Conservation (phyloP, 2,797 vertebrate species). For the Nannoperca australis region DNA sequence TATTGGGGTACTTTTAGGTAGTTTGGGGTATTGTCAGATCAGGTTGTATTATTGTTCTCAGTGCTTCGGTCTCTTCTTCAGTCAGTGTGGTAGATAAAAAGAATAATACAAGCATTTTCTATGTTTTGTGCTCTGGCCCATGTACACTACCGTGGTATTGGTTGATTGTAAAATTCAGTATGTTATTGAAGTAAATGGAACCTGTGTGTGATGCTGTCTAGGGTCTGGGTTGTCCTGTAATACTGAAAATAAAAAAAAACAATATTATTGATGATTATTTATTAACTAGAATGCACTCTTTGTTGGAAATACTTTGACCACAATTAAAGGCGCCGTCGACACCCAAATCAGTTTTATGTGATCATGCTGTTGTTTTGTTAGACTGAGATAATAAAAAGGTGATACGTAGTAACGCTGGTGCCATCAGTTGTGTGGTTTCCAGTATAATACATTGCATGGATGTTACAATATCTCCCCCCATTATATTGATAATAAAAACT, state of each 20-base stretch:
- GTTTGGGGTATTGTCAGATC: conserved; percentile 60
- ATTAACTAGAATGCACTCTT: conserved; percentile 72
- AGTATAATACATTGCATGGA: conserved; percentile 70
- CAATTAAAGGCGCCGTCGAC: conserved; percentile 52
- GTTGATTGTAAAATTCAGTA: conserved; percentile 83
- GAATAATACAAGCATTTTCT: conserved; percentile 76
- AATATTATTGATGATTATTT: conserved; percentile 65
- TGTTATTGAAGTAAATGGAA: conserved; percentile 83
- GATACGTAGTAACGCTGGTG: conserved; percentile 51
- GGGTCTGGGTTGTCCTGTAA: conserved; percentile 84
- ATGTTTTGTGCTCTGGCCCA: conserved; percentile 79
- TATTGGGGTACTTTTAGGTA: conserved; percentile 36
- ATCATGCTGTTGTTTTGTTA: conserved; percentile 60
- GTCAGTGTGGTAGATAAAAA: conserved; percentile 79
- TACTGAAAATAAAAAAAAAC: conserved; percentile 64
- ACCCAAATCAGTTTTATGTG: conserved; percentile 50
- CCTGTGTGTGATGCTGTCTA: conserved; percentile 83
- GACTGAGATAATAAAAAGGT: conserved; percentile 52
- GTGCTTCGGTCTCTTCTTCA: conserved; percentile 83
- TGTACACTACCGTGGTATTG: conserved; percentile 79
- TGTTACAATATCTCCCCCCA: conserved; percentile 49
- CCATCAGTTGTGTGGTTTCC: conserved; percentile 55
- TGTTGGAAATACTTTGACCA: conserved; percentile 73
- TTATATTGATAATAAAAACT: conserved; percentile 38
- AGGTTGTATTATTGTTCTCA: conserved; percentile 80